phyloP scores from a whole-genome alignment of 1,140 invertebrate genomes.

The Drosophila subobscura region DNA sequence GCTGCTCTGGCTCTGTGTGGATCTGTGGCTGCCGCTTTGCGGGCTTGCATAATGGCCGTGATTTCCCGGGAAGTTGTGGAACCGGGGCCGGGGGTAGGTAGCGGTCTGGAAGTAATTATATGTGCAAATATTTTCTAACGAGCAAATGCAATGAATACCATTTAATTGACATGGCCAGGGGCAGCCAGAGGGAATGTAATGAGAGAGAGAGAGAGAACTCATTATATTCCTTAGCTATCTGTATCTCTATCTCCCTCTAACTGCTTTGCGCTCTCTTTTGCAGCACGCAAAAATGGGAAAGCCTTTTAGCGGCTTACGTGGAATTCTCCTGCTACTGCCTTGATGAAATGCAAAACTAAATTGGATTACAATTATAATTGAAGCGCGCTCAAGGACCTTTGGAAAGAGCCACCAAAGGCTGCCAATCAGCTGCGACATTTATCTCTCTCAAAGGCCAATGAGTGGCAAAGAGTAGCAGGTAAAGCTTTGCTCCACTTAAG shows the following conservation, averaged over 20 bases:
- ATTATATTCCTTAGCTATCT: conserved; percentile 19
- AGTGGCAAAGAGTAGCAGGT: no score
- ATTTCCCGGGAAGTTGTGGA: conserved; percentile 22
- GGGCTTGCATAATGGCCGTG: conserved; percentile 42
- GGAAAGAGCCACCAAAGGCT: no score
- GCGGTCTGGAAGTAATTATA: conserved; percentile 61
- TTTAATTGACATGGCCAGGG: conserved; percentile 58
- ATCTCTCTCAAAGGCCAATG: no score
- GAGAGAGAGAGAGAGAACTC: conserved; percentile 30
- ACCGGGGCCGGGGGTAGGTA: conserved; percentile 13
- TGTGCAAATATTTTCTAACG: conserved; percentile 78
- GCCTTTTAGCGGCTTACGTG: conserved; percentile 18
- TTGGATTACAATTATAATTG: conserved; percentile 5
- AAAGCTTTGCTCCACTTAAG: no score
- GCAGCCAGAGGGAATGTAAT: conserved; percentile 36
- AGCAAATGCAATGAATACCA: conserved; percentile 71
- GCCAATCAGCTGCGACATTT: no score
- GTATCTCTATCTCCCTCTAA: not conserved
- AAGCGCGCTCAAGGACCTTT: no score
- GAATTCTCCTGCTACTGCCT: not conserved
- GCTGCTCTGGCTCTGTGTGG: conserved; percentile 2
- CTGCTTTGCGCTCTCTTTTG: no score
- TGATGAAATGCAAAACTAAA: conserved; percentile 16
- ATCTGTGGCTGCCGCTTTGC: not conserved
- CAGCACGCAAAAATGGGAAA: conserved; percentile 30